Percentiles rank a stretch among this genome's conserved stretches.
Evolutionary conservation across 2,888 invertebrate species (phyloP).

Genomic region (Drosophila flavopinicola): DNA sequence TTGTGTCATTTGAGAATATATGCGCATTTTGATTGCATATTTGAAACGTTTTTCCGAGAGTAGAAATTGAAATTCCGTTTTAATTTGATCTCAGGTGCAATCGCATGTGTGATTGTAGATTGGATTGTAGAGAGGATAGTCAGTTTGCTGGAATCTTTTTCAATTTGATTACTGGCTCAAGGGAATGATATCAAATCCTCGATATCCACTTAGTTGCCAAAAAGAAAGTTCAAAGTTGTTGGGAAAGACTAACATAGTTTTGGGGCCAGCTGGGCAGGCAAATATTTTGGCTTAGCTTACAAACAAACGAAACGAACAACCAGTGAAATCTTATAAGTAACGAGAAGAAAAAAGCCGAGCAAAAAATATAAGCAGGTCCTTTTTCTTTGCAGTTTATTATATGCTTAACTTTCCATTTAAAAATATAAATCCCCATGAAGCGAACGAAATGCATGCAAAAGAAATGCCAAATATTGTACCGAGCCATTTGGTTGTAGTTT

Average conservation of each 20-base stretch:
- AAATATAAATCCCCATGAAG: conserved; percentile 74
- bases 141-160: neutral
- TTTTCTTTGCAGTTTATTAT: conserved; percentile 76
- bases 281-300: conserved; percentile 23
- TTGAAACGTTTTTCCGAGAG: conserved; percentile 8
- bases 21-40: conserved; percentile 53
- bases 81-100: conserved; percentile 12
- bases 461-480: conserved; percentile 65
- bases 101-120: neutral
- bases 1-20: conserved; percentile 38
- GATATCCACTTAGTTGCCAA: conserved; percentile 1
- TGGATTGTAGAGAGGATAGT: neutral
- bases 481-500: conserved; percentile 67
- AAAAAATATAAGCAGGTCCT: conserved; percentile 57
- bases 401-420: conserved; percentile 77
- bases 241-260: too few species aligned
- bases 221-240: neutral
- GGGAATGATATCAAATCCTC: neutral
- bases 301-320: conserved; percentile 4
- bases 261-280: conserved; percentile 15
- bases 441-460: conserved; percentile 49
- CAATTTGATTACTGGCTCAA: conserved; percentile 7
- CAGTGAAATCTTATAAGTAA: conserved; percentile 27
- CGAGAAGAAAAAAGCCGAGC: conserved; percentile 15
- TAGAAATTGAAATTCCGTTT: conserved; percentile 21